These are phyloP conservation scores for Diaprepes abbreviatus DNA, from an alignment of 2,888 invertebrate species.

Conservation along the genomic window DNA sequence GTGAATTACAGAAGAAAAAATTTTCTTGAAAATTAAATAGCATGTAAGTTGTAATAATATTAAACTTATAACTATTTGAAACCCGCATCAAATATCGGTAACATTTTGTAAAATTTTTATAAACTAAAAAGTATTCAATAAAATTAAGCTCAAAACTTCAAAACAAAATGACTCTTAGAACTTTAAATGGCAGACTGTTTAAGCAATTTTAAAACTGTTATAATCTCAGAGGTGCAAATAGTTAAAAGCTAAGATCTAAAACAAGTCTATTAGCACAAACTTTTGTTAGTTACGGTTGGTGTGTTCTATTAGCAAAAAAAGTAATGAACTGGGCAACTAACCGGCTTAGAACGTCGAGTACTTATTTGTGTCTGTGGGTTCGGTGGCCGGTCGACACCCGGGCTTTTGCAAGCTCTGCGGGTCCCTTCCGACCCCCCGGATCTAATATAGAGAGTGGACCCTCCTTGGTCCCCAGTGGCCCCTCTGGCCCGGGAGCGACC, in stretches of 20 bases:
- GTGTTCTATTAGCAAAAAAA: not conserved
- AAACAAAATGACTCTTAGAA: too few relatives aligned
- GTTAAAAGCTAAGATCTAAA: not conserved
- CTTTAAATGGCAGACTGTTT: too few relatives aligned
- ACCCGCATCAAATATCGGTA: too few relatives aligned
- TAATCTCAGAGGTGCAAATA: not conserved
- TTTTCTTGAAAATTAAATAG: too few relatives aligned
- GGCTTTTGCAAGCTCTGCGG: conserved; percentile 49
- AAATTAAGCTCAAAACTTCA: too few relatives aligned
- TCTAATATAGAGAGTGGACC: conserved; percentile 26
- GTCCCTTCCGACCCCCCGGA: conserved; percentile 27
- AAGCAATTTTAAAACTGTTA: too few relatives aligned
- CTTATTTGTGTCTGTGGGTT: conserved; percentile 64
- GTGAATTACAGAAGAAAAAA: too few relatives aligned
- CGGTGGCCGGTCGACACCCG: conserved; percentile 66
- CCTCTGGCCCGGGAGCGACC: conserved; percentile 26
- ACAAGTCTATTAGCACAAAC: not conserved
- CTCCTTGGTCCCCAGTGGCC: conserved; percentile 25
- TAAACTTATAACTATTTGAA: too few relatives aligned
- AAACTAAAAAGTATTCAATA: too few relatives aligned
- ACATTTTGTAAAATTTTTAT: too few relatives aligned
- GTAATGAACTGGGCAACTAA: conserved; percentile 63
- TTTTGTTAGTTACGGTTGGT: not conserved
- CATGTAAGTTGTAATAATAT: too few relatives aligned
- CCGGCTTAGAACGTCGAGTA: conserved; percentile 62